Conservation (phyloP, 2,888 invertebrate species). For the Acleris cristana region DNA sequence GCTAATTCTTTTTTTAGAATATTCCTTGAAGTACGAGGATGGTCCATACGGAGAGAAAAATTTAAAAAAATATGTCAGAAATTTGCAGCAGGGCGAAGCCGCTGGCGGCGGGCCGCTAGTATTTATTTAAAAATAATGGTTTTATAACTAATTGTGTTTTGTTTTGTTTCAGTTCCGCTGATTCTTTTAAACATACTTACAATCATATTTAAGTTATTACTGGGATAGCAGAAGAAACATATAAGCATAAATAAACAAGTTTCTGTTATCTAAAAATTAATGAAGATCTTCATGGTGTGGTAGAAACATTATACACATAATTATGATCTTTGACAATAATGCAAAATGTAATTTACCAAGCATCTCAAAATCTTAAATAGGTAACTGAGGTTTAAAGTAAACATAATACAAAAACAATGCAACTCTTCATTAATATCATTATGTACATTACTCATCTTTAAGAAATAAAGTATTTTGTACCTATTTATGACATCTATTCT, state of each 20-base stretch:
- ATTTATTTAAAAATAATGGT: no score
- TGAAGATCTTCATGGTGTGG: not conserved
- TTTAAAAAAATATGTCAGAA: no score
- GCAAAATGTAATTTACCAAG: no score
- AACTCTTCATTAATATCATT: not conserved
- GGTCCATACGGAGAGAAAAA: no score
- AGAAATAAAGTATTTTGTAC: not conserved
- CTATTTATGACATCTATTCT: not conserved
- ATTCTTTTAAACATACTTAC: conserved; percentile 95
- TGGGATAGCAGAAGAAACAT: conserved; percentile 85
- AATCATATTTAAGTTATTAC: conserved; percentile 93
- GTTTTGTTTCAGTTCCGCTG: conserved; percentile 94
- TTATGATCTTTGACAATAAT: no score
- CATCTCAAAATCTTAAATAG: no score
- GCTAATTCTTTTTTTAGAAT: no score
- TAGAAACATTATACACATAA: no score
- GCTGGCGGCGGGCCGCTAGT: no score
- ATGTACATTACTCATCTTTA: not conserved
- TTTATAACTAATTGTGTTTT: conserved; percentile 37
- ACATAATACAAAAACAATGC: not conserved
- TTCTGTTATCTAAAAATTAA: no score
- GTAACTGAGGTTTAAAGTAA: not conserved
- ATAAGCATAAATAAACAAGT: not conserved
- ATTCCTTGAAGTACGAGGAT: no score
- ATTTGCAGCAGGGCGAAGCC: no score